phyloP scores from a whole-genome alignment of 2,113 vertebrate genomes.

The Tiliqua scincoides region DNA sequence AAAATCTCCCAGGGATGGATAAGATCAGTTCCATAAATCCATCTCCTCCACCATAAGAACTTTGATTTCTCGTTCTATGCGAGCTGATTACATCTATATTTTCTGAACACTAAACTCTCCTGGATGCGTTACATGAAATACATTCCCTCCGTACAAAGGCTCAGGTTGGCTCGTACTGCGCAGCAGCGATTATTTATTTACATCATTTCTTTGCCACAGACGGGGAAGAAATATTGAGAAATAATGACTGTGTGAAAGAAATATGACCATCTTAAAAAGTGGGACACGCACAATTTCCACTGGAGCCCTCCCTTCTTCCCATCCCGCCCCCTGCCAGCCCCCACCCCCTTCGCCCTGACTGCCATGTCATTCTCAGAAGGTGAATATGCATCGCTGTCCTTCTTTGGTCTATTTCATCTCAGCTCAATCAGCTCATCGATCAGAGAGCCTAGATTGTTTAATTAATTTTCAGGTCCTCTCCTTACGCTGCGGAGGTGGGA shows the following conservation, averaged over 20 bases:
- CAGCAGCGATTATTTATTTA: slow-evolving; percentile 84
- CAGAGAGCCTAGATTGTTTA: slow-evolving; percentile 38
- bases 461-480: slow-evolving; percentile 51
- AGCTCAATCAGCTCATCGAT: slow-evolving; percentile 30
- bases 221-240: slow-evolving; percentile 75
- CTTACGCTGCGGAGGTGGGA: background rate
- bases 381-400: slow-evolving; percentile 45
- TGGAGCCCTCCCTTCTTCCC: slow-evolving; percentile 53
- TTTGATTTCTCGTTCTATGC: slow-evolving; percentile 80
- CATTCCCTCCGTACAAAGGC: slow-evolving; percentile 69
- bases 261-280: slow-evolving; percentile 75
- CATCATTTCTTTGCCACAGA: slow-evolving; percentile 79
- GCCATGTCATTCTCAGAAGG: slow-evolving; percentile 58
- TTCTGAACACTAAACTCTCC: slow-evolving; percentile 80
- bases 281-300: slow-evolving; percentile 66
- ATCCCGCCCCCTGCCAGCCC: too few species aligned
- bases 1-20: slow-evolving; percentile 68
- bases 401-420: slow-evolving; percentile 43
- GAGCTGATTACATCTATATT: slow-evolving; percentile 79
- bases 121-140: slow-evolving; percentile 79
- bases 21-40: slow-evolving; percentile 78
- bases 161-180: slow-evolving; percentile 68
- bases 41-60: slow-evolving; percentile 75
- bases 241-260: slow-evolving; percentile 67
- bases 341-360: slow-evolving; percentile 57